Conservation (phyloP, 2,888 invertebrate species). For the Mythimna ferrago region DNA sequence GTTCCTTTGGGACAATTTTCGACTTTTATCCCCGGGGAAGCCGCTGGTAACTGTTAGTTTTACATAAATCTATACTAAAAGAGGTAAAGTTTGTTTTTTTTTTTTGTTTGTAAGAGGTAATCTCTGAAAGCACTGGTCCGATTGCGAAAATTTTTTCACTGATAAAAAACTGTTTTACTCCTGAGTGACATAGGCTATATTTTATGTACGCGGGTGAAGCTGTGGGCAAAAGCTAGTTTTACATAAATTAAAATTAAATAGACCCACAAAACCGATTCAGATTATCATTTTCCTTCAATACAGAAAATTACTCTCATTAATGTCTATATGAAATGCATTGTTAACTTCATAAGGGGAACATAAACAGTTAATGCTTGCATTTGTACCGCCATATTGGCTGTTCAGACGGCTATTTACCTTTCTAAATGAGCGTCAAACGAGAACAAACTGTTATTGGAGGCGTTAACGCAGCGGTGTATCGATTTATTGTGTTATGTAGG, state of each 20-base stretch:
- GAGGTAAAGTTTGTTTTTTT: too few relatives aligned
- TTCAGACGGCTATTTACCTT: constrained; percentile 81
- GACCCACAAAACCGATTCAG: constrained; percentile 2
- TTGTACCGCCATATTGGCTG: constrained; percentile 79
- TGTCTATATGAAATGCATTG: constrained; percentile 65
- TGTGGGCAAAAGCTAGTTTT: too few relatives aligned
- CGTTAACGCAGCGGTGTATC: constrained; percentile 80
- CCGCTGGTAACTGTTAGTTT: too few relatives aligned
- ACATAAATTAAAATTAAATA: constrained; percentile 10
- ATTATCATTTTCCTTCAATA: constrained; percentile 34
- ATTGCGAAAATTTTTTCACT: too few relatives aligned
- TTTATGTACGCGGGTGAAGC: too few relatives aligned
- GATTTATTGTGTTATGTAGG: constrained; percentile 77
- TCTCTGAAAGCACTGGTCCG: too few relatives aligned
- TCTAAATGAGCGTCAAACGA: constrained; percentile 84
- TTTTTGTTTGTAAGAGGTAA: too few relatives aligned
- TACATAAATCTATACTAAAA: too few relatives aligned
- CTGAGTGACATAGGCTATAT: too few relatives aligned
- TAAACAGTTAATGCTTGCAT: constrained; percentile 78
- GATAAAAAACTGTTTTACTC: too few relatives aligned
- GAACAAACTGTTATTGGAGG: constrained; percentile 83
- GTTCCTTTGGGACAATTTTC: too few relatives aligned
- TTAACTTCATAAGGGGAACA: constrained; percentile 68
- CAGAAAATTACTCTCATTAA: constrained; percentile 57
- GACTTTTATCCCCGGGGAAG: too few relatives aligned